These are phyloP conservation scores for Coelinius sp. DNA, from an alignment of 2,888 invertebrate genomes.

Conservation along the genomic window DNA sequence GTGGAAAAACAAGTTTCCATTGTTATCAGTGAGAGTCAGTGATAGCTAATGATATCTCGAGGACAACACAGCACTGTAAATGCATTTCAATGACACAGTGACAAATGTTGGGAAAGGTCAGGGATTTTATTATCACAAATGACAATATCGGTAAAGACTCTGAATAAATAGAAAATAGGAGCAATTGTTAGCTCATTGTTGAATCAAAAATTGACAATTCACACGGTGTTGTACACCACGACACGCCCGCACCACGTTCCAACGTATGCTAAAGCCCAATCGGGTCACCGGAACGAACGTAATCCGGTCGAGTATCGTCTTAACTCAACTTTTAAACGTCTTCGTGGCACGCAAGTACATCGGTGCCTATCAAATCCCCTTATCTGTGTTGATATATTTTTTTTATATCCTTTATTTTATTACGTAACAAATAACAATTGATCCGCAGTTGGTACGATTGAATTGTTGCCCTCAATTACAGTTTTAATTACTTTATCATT, in stretches of 20 bases:
- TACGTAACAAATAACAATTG: slow-evolving; percentile 29
- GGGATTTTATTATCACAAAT: neutral
- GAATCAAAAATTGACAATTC: slow-evolving; percentile 2
- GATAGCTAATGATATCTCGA: neutral
- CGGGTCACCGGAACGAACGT: slow-evolving; percentile 61
- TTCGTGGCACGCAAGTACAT: slow-evolving; percentile 27
- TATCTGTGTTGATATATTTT: slow-evolving; percentile 24
- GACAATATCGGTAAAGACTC: neutral
- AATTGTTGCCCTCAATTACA: slow-evolving; percentile 4
- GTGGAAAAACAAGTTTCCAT: slow-evolving; percentile 23
- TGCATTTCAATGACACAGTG: neutral
- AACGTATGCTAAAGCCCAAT: slow-evolving; percentile 54
- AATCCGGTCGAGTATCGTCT: slow-evolving; percentile 40
- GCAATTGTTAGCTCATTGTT: neutral
- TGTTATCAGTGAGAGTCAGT: slow-evolving; percentile 17
- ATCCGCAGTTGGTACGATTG: neutral
- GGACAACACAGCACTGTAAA: neutral
- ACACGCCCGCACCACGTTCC: slow-evolving; percentile 34
- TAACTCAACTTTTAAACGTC: slow-evolving; percentile 32
- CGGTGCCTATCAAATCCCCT: neutral
- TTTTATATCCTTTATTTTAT: neutral
- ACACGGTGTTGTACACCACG: slow-evolving; percentile 17
- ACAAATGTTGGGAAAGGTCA: slow-evolving; percentile 10
- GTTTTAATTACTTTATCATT: neutral
- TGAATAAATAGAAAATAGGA: neutral